Conservation (phyloP, 1,140 invertebrate genomes). For the Augochlora pura region DNA sequence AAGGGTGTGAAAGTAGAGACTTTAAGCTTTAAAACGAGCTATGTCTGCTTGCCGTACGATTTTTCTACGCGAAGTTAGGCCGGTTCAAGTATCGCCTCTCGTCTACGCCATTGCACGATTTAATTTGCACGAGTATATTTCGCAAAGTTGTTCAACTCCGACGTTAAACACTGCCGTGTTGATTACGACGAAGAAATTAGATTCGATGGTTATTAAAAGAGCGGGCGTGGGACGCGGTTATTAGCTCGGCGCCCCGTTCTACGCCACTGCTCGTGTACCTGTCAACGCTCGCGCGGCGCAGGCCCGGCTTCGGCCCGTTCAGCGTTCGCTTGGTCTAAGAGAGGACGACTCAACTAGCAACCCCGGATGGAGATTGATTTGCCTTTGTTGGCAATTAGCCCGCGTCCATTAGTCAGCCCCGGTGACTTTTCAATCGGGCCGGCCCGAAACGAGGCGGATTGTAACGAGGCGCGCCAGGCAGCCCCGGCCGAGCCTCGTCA, state of each 20-base stretch:
- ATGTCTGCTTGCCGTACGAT: too few species aligned
- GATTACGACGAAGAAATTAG: too few species aligned
- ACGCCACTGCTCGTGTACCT: constrained; percentile 55
- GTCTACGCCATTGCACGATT: too few species aligned
- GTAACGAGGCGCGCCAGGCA: constrained; percentile 50
- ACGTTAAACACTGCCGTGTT: too few species aligned
- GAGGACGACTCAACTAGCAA: constrained; percentile 69
- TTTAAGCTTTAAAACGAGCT: too few species aligned
- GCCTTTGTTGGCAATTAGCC: constrained; percentile 73
- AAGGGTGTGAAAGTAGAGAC: too few species aligned
- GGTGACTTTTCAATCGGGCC: constrained; percentile 73
- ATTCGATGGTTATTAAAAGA: background rate
- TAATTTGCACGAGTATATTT: too few species aligned
- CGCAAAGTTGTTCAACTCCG: too few species aligned
- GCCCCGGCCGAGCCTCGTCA: constrained; percentile 61
- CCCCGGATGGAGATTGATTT: constrained; percentile 69
- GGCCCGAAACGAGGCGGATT: constrained; percentile 65
- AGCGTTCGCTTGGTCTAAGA: constrained; percentile 57
- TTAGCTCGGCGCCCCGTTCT: background rate
- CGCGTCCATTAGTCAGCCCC: constrained; percentile 69
- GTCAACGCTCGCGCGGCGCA: constrained; percentile 51
- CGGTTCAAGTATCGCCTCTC: too few species aligned
- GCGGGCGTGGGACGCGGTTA: background rate
- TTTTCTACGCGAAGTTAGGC: too few species aligned
- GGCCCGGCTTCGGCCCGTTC: constrained; percentile 37